Evolutionary conservation across 2,797 vertebrate species (phyloP), one percentile per base, ranked within the genome.

Genomic region (Hirundo rustica): DNA sequence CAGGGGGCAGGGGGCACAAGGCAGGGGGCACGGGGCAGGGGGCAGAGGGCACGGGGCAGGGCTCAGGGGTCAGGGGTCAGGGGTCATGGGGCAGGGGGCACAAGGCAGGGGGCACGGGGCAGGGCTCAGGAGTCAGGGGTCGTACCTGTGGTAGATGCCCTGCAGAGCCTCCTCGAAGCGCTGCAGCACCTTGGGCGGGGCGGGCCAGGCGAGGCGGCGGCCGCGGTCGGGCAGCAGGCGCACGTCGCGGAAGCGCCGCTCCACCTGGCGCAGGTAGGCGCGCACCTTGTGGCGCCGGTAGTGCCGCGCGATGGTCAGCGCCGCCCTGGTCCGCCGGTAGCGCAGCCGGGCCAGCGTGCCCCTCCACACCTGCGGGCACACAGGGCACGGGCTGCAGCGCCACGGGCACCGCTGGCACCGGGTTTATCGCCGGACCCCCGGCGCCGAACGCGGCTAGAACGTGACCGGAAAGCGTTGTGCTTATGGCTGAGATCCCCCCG

Each of bases 211-310:
- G 80, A 99, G 97, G 0, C 98, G 97, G 77, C 98, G 97, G 57
- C 99, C 99, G 0, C 98, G 97, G 86, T 99, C 99, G 95, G 98
- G 98, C 98, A 99, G 99, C 42, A 87, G 96, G 11, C 92, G 93
- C 26, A 99, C 98, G 2, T 97, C 98, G 4, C 98, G 98, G 96
- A 99, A 99, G 96, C 98, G 98, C 0, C 96, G 97, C 95, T 98
- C 95, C 10, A 99, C 98, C 95, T 99, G 98, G 0, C 92, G 97
- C 97, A 99, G 98, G 97, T 99, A 99, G 0, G 99, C 98, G 84
- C 98, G 99, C 21, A 99, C 99, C 89, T 99, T 99, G 98, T 99
- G 99, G 95, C 97, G 98, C 16, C 99, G 97, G 96, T 99, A 99
- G 9, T 98, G 98, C 53, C 94, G 97, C 76, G 98, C 96, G 81